Evolutionary conservation across 2,113 vertebrate genomes (phyloP), one percentile per base, ranked within the genome.

Genomic region (Accipiter cooperii): DNA sequence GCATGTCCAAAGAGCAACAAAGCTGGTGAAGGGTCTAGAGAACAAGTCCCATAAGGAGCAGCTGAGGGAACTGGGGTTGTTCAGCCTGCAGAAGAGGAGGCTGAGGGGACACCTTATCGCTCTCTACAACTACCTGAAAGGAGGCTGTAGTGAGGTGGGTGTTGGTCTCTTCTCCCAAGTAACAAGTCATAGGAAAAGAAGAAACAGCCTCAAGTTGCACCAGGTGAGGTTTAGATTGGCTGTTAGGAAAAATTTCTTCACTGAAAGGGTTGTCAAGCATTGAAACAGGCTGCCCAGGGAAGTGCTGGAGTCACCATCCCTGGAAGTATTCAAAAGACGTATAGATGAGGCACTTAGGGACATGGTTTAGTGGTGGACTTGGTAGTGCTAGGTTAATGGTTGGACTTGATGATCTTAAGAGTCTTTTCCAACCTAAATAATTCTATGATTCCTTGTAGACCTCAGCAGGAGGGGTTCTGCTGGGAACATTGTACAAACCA

Each of bases 1-100:
- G 13, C 7, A 1, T 12, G 16, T 69, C 54, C 54, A 40, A 18
- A 78, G 25, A 14, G 36, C 31, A 63, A 0, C 1, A 3, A 66
- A 86, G 6, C 33, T 94, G 40, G 15, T 51, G 38, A 86, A 33
- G 26, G 40, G 24, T 54, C 24, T 71, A 6, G 36, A 92, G 34
- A 2, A 29, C 33, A 79, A 52, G 40, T 34, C 22, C 7, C 38
- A 5, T 31, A 18, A 84, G 49, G 33, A 69, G 49, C 1, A 1
- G 49, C 69, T 74, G 55, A 61, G 31, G 54, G 54, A 92, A 8
- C 46, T 74, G 36, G 20, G 10, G 1, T 20, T 42, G 18, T 47
- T 83, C 8, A 49, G 8, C 2, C 57, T 54, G 47, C 17, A 83
- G n/a, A 31, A 85, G 20, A 86, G 18, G 52, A 84, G 38, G 16